Conservation (phyloP, 2,888 invertebrate species). For the Nysson spinosus region DNA sequence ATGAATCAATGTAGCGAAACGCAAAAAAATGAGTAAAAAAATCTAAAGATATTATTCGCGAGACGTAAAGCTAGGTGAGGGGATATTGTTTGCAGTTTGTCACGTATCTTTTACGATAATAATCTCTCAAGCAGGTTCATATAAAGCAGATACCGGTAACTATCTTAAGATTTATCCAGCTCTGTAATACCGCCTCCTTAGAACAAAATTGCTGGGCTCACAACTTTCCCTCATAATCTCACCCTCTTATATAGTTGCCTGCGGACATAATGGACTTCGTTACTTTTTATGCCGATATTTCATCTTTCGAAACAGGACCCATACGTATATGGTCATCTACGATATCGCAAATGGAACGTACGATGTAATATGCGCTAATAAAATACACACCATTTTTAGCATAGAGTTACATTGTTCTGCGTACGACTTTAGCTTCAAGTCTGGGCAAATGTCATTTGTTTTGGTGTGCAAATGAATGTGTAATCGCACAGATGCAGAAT, state of each 20-base stretch:
- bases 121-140: constrained; percentile 28
- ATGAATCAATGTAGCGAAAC: not conserved
- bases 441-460: too few relatives aligned
- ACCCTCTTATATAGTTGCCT: constrained; percentile 31
- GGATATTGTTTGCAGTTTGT: constrained; percentile 36
- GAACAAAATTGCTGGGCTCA: constrained; percentile 54
- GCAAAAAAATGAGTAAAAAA: too few relatives aligned
- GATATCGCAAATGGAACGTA: too few relatives aligned
- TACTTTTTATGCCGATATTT: constrained; percentile 38
- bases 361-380: too few relatives aligned
- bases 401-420: too few relatives aligned
- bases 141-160: constrained; percentile 14
- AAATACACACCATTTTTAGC: too few relatives aligned
- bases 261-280: constrained; percentile 33
- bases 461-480: too few relatives aligned
- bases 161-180: constrained; percentile 35
- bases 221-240: constrained; percentile 44
- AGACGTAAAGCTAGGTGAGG: not conserved
- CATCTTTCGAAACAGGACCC: constrained; percentile 11
- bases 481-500: too few relatives aligned
- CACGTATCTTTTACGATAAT: constrained; percentile 45
- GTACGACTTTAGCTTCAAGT: too few relatives aligned
- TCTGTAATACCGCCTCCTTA: constrained; percentile 35
- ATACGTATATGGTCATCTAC: too few relatives aligned
- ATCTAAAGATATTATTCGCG: too few relatives aligned